These are phyloP conservation scores for Strongylocentrotus purpuratus DNA, from an alignment of 35 echinoderm and acorn worm species.

Conservation along the genomic window DNA sequence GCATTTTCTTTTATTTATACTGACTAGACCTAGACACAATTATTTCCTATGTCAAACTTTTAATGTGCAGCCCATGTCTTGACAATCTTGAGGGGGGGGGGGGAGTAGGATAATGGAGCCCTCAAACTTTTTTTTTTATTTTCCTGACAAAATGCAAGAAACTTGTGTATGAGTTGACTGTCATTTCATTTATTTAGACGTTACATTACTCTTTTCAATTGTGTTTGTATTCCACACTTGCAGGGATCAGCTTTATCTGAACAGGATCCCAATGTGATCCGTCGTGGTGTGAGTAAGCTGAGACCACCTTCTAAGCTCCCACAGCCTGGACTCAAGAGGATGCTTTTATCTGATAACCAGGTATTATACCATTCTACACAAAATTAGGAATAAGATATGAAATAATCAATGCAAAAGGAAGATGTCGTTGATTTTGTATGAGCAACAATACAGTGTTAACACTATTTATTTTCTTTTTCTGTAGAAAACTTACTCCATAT, in stretches of 20 bases:
- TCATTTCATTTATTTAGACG: no score
- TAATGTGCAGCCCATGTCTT: no score
- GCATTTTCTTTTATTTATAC: no score
- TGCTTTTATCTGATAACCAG: neutral
- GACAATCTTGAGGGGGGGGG: no score
- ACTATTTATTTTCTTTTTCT: neutral
- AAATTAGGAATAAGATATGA: no score
- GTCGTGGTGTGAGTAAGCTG: slow-evolving; percentile 5
- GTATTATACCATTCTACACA: neutral
- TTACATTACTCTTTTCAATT: neutral
- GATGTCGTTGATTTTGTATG: neutral
- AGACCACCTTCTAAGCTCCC: neutral
- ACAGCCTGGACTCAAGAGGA: neutral
- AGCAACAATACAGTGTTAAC: neutral
- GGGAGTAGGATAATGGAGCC: no score
- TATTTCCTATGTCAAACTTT: no score
- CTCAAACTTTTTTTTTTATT: no score
- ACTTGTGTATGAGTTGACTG: no score
- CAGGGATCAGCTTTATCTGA: neutral
- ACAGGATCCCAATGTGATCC: slow-evolving; percentile 23
- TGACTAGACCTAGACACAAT: no score
- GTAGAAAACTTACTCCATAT: neutral
- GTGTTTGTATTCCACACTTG: neutral
- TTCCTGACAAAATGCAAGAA: no score
- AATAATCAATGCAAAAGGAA: no score